A percentile compares a stretch with the other conserved stretches of the same genome.
Evolutionary conservation across 1,140 invertebrate genomes (phyloP).

Genomic region (Oncopodura yosiiana): DNA sequence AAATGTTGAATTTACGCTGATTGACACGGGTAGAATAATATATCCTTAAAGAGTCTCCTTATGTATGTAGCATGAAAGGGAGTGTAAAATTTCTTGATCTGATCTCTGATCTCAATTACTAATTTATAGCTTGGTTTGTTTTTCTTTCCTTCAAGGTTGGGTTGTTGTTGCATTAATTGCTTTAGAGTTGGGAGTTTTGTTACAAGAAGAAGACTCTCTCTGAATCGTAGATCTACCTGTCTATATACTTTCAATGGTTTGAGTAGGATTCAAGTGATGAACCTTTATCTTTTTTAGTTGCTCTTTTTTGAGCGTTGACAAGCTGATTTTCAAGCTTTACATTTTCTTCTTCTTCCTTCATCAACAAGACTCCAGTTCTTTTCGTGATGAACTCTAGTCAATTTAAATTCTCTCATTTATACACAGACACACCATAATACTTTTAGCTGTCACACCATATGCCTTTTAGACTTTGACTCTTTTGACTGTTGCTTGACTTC

Average conservation of each 20-base stretch:
- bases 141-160: constrained; percentile 10
- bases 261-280: no score
- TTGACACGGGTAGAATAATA: background rate
- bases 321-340: constrained; percentile 17
- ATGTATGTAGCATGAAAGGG: background rate
- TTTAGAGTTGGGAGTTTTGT: constrained; percentile 4
- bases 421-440: no score
- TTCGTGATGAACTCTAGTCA: no score
- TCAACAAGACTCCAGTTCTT: no score
- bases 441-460: no score
- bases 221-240: no score
- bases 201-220: no score
- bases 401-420: no score
- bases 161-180: constrained; percentile 23
- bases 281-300: background rate
- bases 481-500: background rate
- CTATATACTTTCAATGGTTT: no score
- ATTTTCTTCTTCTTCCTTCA: background rate
- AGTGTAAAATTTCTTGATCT: constrained; percentile 16
- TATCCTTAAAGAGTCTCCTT: background rate
- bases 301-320: constrained; percentile 9
- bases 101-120: constrained; percentile 19
- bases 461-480: no score
- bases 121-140: constrained; percentile 25
- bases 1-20: no score